Evolutionary conservation across 1,140 invertebrate species (phyloP).

Genomic region (Hyposmocoma kahamanoa): DNA sequence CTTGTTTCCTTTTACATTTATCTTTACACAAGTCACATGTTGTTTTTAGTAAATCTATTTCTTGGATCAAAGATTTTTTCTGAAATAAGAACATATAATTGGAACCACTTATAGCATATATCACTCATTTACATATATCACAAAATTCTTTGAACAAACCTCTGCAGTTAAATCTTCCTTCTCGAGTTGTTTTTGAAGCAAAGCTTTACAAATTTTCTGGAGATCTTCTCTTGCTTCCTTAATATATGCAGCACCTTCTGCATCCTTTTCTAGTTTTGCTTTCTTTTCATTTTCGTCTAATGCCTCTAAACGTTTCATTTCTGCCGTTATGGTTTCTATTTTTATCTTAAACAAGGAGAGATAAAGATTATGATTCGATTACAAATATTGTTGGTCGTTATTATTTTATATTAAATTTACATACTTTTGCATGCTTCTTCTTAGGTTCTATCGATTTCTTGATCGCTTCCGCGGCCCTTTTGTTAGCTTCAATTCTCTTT

Average conservation of each 20-base stretch:
- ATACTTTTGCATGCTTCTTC: constrained; percentile 42
- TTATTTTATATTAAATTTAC: constrained; percentile 13
- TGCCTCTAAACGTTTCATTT: too few relatives aligned
- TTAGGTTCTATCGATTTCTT: constrained; percentile 30
- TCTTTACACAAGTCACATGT: constrained; percentile 41
- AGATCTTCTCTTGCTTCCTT: constrained; percentile 50
- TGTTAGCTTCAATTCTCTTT: constrained; percentile 35
- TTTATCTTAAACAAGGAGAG: too few relatives aligned
- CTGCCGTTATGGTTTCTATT: too few relatives aligned
- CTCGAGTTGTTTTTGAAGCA: constrained; percentile 50
- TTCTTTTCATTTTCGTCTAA: constrained; percentile 35
- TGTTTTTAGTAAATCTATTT: constrained; percentile 41
- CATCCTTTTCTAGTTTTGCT: constrained; percentile 32
- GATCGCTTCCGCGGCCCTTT: constrained; percentile 30
- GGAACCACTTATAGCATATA: neutral
- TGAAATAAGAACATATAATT: constrained; percentile 18
- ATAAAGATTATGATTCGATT: neutral
- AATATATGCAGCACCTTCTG: constrained; percentile 35
- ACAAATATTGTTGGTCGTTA: too few relatives aligned
- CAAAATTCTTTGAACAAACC: constrained; percentile 16
- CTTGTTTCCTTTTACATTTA: constrained; percentile 38
- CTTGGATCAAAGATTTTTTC: constrained; percentile 38
- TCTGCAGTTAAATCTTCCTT: constrained; percentile 48
- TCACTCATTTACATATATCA: neutral
- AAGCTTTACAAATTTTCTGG: constrained; percentile 40